These are phyloP conservation scores for Tipula vernalis DNA, from an alignment of 2,888 invertebrate species.

Conservation along the genomic window DNA sequence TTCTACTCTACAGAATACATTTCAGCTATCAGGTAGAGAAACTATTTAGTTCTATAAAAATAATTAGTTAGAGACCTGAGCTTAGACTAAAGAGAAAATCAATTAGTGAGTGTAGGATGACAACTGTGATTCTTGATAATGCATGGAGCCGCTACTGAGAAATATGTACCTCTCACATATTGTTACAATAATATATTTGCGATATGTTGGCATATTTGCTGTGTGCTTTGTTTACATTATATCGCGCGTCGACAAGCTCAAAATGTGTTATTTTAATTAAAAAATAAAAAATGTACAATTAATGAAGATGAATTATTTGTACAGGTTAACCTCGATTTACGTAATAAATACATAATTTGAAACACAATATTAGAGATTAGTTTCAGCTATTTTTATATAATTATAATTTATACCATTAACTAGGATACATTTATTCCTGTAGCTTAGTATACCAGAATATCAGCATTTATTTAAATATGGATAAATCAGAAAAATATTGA, in stretches of 20 bases:
- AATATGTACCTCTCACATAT: neutral
- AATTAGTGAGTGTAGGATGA: neutral
- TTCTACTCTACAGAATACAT: neutral
- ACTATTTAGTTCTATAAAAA: neutral
- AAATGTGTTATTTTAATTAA: conserved; percentile 4
- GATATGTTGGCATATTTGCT: neutral
- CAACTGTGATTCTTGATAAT: neutral
- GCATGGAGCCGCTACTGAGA: neutral
- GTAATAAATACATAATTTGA: neutral
- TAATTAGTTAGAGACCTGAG: neutral
- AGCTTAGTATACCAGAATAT: no score
- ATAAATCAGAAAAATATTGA: no score
- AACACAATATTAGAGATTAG: neutral
- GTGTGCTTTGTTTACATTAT: neutral
- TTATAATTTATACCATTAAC: no score
- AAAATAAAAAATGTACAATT: neutral
- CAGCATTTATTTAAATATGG: no score
- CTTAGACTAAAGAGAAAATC: neutral
- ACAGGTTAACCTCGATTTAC: neutral
- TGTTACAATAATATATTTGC: neutral
- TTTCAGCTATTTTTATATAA: no score
- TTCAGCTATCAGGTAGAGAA: neutral
- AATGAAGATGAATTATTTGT: neutral
- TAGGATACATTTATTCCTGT: no score
- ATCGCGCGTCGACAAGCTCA: neutral